phyloP scores from a whole-genome alignment of 2,113 vertebrate species.

The Dasyprocta punctata region DNA sequence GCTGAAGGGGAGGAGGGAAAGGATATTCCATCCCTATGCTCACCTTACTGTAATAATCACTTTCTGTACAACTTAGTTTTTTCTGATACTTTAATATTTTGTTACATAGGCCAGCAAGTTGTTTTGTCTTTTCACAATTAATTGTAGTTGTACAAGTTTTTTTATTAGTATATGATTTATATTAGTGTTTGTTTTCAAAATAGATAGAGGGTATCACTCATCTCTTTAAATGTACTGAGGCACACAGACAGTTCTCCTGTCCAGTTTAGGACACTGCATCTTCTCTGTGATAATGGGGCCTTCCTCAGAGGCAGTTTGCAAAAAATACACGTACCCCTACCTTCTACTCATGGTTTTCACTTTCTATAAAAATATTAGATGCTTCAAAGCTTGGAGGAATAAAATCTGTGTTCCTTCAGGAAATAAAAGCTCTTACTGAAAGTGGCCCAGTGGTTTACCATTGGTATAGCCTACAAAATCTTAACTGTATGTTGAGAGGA shows the following conservation, averaged over 20 bases:
- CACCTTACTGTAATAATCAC: accelerated
- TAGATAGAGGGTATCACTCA: neutral
- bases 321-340: neutral
- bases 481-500: neutral
- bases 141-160: neutral
- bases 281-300: neutral
- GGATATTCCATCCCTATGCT: accelerated
- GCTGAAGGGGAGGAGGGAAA: neutral
- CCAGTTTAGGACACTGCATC: neutral
- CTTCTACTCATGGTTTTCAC: neutral
- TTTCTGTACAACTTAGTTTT: neutral
- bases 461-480: neutral
- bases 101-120: neutral
- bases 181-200: neutral
- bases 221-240: neutral
- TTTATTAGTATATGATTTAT: neutral
- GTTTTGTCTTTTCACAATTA: neutral
- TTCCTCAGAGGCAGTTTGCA: neutral
- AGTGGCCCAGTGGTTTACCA: neutral
- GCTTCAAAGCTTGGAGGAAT: neutral
- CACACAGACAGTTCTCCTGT: neutral
- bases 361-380: slow-evolving; percentile 7
- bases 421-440: neutral
- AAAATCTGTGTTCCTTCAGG: neutral
- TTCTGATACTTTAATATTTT: neutral